Base-by-base conservation (phyloP, 2,797 vertebrate genomes). In the Peromyscus aztecus region DNA sequence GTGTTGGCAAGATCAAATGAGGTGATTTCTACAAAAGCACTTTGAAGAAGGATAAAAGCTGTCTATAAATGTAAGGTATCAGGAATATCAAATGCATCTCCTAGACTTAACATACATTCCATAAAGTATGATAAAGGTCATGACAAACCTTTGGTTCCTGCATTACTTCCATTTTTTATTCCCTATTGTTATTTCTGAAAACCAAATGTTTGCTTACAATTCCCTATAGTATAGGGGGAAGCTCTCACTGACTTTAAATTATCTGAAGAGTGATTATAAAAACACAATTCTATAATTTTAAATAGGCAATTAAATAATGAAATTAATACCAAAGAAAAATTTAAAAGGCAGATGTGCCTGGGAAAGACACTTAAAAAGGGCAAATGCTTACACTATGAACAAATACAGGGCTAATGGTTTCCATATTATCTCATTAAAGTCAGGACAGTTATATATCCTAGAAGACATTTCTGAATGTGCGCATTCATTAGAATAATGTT, bases 11-110 rank as follows among this genome's bases (percentile, higher is more conserved):
- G 67, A 77, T 80, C 89, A 89, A 92, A 69, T 90, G 63, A 49
- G 57, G 34, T 75, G 49, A 85, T 78, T 49, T 55, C 82, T 65
- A 89, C 77, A 86, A 49, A 89, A 87, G 52, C 78, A 34, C 63
- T 95, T 23, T 83, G 57, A 95, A 96, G 69, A 86, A 57, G 10
- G 57, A 87, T 82, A 86, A 95, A 94, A 92, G 76, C 52, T 65
- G 16, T 31, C 16, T 12, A 80, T 21, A 46, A 59, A 89, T 71
- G 34, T 10, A 52, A 92, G 85, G 29, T 49, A 23, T 76, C 46
- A 40, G 69, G 83, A 84, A 31, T 49, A 82, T 52, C 61, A 93
- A 86, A 57, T 29, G 61, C 10, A 55, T 55, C 21, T 23, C 59
- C 76, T 12, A 76, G 40, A 81, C 46, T 40, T 90, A 82, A 89